Percentiles rank a stretch among this genome's conserved stretches.
Evolutionary conservation across 2,888 invertebrate species (phyloP).

Genomic region (Taphrorychus bicolor): DNA sequence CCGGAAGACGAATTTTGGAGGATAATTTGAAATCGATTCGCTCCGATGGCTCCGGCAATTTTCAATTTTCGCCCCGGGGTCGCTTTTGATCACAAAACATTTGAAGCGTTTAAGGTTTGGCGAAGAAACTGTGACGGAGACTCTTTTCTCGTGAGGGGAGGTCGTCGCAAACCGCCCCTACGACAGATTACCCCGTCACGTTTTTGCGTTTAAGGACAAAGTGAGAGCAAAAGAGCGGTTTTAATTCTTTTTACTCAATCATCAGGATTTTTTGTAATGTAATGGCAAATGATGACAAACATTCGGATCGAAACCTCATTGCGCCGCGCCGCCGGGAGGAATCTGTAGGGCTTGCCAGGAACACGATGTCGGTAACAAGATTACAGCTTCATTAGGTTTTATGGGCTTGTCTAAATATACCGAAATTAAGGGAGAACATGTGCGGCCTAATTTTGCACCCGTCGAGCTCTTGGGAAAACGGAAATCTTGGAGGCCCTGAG

Average conservation of each 20-base stretch:
- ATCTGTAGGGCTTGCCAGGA: background rate
- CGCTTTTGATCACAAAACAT: constrained; percentile 31
- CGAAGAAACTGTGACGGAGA: constrained; percentile 27
- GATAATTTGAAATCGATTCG: constrained; percentile 35
- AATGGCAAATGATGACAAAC: background rate
- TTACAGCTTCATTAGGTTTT: constrained; percentile 17
- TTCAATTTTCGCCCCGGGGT: constrained; percentile 33
- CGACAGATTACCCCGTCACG: constrained; percentile 11
- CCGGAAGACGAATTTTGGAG: constrained; percentile 25
- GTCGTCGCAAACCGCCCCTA: constrained; percentile 14
- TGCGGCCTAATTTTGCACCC: background rate
- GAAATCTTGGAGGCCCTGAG: background rate
- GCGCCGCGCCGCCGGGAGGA: background rate
- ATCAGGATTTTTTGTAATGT: no score
- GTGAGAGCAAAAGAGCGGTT: background rate
- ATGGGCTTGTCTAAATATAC: constrained; percentile 7
- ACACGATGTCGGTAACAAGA: constrained; percentile 13
- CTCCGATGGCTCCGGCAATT: constrained; percentile 34
- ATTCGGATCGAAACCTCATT: background rate
- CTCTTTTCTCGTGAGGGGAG: constrained; percentile 3
- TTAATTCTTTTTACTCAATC: no score
- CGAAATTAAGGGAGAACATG: constrained; percentile 11
- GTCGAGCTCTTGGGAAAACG: background rate
- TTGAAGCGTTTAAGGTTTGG: constrained; percentile 24
- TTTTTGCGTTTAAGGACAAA: background rate